phyloP scores from a whole-genome alignment of 2,113 vertebrate genomes.

The Glareola pratincola region DNA sequence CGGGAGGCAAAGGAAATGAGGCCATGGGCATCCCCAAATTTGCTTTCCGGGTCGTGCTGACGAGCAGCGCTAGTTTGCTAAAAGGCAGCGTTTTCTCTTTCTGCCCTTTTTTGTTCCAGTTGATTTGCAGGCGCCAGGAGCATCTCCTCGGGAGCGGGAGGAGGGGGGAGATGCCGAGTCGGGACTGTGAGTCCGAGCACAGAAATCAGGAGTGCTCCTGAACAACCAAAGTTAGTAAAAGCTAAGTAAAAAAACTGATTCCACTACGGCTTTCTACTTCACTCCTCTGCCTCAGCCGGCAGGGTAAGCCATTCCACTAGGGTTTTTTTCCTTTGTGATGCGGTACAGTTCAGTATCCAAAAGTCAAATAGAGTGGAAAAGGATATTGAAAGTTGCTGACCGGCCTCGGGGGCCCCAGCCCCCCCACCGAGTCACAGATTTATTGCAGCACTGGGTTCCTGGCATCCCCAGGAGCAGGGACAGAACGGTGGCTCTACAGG shows the following conservation, averaged over 20 bases:
- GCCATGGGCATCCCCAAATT: not conserved
- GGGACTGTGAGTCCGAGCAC: not conserved
- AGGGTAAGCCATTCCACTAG: not conserved
- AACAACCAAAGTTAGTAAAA: not conserved
- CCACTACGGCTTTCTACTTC: not conserved
- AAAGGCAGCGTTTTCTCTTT: not conserved
- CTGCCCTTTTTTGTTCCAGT: not conserved
- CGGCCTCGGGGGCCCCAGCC: not conserved
- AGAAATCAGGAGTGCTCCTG: not conserved
- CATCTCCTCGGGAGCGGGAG: not conserved
- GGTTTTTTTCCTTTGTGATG: not conserved
- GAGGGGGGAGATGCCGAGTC: not conserved
- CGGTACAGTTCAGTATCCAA: not conserved
- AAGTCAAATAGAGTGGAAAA: constrained; percentile 21
- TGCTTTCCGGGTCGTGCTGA: not conserved
- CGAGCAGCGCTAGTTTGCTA: not conserved
- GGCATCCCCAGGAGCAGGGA: not conserved
- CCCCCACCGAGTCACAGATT: not conserved
- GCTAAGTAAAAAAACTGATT: not conserved
- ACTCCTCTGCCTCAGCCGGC: not conserved
- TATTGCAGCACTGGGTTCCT: constrained; percentile 21
- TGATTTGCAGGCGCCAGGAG: not conserved
- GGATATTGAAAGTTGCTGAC: not conserved
- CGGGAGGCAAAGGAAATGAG: not conserved
- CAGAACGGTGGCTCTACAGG: not conserved